Evolutionary conservation across 2,888 invertebrate species (phyloP).

Genomic region (Nycteola revayana): DNA sequence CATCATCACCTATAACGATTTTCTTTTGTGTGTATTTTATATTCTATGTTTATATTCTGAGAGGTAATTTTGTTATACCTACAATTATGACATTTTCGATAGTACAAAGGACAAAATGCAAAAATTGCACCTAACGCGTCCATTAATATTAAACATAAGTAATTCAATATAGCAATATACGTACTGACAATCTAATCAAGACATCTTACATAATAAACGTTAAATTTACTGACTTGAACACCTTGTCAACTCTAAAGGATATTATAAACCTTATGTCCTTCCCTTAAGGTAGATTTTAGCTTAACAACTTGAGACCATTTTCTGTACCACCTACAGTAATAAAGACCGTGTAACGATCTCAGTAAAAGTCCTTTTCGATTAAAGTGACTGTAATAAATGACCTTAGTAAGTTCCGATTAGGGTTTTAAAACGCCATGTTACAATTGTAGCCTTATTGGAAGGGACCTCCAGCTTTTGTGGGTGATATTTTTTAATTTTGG

Average conservation of each 20-base stretch:
- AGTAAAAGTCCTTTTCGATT: constrained; percentile 48
- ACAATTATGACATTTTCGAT: too few species aligned
- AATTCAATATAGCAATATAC: constrained; percentile 38
- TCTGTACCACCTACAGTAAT: constrained; percentile 41
- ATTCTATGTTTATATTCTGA: too few species aligned
- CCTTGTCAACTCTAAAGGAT: constrained; percentile 5
- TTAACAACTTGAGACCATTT: constrained; percentile 24
- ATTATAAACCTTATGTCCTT: constrained; percentile 15
- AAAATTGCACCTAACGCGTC: constrained; percentile 31
- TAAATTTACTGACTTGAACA: constrained; percentile 33
- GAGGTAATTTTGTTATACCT: too few species aligned
- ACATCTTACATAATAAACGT: constrained; percentile 41
- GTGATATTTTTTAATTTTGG: constrained; percentile 28
- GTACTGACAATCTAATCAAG: constrained; percentile 42
- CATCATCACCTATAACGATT: too few species aligned
- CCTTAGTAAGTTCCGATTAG: constrained; percentile 38
- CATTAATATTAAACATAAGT: too few species aligned
- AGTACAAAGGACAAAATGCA: too few species aligned
- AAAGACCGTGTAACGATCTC: constrained; percentile 45
- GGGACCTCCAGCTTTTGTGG: constrained; percentile 4
- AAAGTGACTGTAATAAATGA: constrained; percentile 48
- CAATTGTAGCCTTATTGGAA: constrained; percentile 24
- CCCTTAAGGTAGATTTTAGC: constrained; percentile 21
- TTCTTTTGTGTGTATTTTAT: too few species aligned
- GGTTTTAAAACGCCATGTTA: constrained; percentile 29